Evolutionary conservation across 2,888 invertebrate genomes (phyloP), one percentile per base, ranked within the genome.

Genomic region (Heliconius ismenius): DNA sequence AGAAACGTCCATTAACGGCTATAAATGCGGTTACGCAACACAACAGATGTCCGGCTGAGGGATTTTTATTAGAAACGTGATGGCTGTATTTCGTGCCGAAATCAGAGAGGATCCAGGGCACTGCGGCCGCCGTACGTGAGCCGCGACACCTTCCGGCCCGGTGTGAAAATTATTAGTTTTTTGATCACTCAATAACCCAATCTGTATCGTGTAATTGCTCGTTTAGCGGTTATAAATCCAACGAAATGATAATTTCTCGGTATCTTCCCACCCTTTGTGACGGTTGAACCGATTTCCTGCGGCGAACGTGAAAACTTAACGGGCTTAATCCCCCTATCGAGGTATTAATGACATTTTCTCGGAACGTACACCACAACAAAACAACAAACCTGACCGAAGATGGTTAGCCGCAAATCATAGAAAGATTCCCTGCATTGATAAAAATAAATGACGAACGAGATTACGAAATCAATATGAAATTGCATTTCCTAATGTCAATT

Each of bases 401-500:
- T 87, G 92, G 92, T 91, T 91, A 90, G 91, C 93, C 93, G 92
- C 93, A 93, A 94, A 93, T 93, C 93, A 92, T 93, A 93, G 93
- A 92, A 89, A 92, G 90, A 93, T 93, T 92, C 92, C 90, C 92
- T 90, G 91, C 91, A 91, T 91, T 92, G 90, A 90, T 92, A 92
- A 93, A 93, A 93, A 93, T 92, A 93, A 94, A 93, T 89, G 90
- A 90, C 86, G 84, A 84, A 83, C 85, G 86, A 90, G 89, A 93
- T 92, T 93, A 92, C 92, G 90, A 89, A 93, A 94, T 93, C 94
- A 93, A 94, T 94, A 92, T 93, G 91, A 93, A 93, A 94, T 94
- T 94, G 93, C 92, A 93, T 93, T 93, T 92, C 93, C 93, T 94
- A 93, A 94, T 94, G 93, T 94, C 94, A 94, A 94, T 94, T 94